These are phyloP conservation scores for Argya squamiceps DNA, from an alignment of 2,797 vertebrate genomes.

Conservation along the genomic window DNA sequence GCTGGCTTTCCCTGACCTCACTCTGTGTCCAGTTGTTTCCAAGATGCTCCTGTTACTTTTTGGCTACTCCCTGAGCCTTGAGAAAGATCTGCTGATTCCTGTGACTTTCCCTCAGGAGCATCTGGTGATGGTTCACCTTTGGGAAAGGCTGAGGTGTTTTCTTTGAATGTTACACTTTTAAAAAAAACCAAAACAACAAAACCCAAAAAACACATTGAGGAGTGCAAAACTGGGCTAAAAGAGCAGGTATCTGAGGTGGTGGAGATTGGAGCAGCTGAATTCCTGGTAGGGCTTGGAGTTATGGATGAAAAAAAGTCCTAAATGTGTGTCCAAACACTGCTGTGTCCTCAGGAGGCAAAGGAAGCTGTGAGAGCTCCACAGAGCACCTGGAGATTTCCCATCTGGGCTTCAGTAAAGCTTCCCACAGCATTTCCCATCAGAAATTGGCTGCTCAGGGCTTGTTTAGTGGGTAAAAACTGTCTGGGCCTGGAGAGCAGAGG, in stretches of 20 bases:
- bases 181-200: too few relatives aligned
- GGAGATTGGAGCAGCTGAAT: not conserved
- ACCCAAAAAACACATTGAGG: not conserved
- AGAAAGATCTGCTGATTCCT: not conserved
- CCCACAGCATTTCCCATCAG: not conserved
- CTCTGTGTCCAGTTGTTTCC: not conserved
- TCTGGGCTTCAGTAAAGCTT: not conserved
- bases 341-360: not conserved
- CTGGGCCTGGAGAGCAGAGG: not conserved
- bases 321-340: not conserved
- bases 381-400: not conserved
- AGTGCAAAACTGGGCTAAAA: not conserved
- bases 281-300: not conserved
- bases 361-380: not conserved
- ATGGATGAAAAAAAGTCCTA: not conserved
- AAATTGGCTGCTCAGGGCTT: not conserved
- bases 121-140: not conserved
- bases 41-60: not conserved
- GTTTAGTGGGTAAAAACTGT: not conserved
- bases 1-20: not conserved
- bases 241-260: not conserved
- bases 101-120: not conserved
- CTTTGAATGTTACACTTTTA: not conserved
- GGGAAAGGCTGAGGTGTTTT: not conserved
- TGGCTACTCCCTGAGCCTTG: not conserved